Evolutionary conservation across 2,113 vertebrate genomes (phyloP).

Genomic region (Sylvicapra grimmia): DNA sequence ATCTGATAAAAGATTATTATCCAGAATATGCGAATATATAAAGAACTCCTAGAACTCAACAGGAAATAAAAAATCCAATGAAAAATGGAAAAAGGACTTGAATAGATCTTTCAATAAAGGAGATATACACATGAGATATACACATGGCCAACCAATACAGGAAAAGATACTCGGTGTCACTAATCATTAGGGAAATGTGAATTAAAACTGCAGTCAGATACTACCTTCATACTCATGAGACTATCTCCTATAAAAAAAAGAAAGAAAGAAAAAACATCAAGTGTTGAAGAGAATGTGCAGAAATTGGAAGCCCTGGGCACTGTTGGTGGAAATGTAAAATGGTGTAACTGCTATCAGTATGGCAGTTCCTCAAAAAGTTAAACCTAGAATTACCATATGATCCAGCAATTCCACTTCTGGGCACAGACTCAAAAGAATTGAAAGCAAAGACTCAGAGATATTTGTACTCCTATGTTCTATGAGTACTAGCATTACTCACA

Average conservation of each 20-base stretch:
- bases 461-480: background rate
- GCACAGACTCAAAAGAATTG: background rate
- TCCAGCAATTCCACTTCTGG: background rate
- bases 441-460: background rate
- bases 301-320: background rate
- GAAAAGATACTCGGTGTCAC: background rate
- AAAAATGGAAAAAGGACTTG: background rate
- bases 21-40: background rate
- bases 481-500: background rate
- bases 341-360: background rate
- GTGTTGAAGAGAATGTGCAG: background rate
- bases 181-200: background rate
- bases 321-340: background rate
- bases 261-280: background rate
- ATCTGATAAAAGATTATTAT: background rate
- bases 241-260: background rate
- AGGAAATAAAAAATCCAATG: background rate
- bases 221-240: background rate
- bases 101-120: background rate
- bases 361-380: background rate
- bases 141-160: background rate
- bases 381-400: background rate
- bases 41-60: background rate
- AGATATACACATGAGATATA: background rate
- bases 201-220: background rate